phyloP scores from a whole-genome alignment of 2,888 invertebrate genomes.

The Hirtodrosophila cameraria region DNA sequence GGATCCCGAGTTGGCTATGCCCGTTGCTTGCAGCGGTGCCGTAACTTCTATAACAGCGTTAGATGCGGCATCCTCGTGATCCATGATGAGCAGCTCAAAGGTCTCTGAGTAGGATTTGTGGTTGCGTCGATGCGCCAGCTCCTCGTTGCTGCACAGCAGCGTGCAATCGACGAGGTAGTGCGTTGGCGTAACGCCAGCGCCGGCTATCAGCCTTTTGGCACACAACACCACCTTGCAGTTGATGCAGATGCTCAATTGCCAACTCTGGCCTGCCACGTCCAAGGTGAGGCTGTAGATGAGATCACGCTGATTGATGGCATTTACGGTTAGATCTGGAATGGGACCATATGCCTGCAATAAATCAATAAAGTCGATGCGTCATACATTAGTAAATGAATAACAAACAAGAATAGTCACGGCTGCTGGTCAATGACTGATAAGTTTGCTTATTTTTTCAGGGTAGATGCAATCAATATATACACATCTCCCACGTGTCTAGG shows the following conservation, averaged over 20 bases:
- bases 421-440: constrained; percentile 20
- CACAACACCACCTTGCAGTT: constrained; percentile 82
- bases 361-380: too few relatives aligned
- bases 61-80: constrained; percentile 54
- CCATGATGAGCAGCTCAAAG: constrained; percentile 88
- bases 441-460: constrained; percentile 19
- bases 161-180: constrained; percentile 78
- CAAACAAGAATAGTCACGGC: too few relatives aligned
- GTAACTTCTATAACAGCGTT: constrained; percentile 83
- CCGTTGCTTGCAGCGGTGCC: constrained; percentile 74
- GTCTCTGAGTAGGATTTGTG: constrained; percentile 89
- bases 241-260: constrained; percentile 82
- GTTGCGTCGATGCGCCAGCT: constrained; percentile 86
- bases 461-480: too few relatives aligned
- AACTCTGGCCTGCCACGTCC: constrained; percentile 60
- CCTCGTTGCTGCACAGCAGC: constrained; percentile 85
- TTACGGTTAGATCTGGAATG: constrained; percentile 76
- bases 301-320: constrained; percentile 75
- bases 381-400: not conserved
- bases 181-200: constrained; percentile 35
- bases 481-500: too few relatives aligned
- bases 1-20: constrained; percentile 49
- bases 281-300: constrained; percentile 76
- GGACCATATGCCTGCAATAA: constrained; percentile 80
- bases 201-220: constrained; percentile 65